Percentiles rank a stretch among this genome's conserved stretches.
Evolutionary conservation across 1,140 invertebrate species (phyloP).

Genomic region (Plectrocnemia conspersa): DNA sequence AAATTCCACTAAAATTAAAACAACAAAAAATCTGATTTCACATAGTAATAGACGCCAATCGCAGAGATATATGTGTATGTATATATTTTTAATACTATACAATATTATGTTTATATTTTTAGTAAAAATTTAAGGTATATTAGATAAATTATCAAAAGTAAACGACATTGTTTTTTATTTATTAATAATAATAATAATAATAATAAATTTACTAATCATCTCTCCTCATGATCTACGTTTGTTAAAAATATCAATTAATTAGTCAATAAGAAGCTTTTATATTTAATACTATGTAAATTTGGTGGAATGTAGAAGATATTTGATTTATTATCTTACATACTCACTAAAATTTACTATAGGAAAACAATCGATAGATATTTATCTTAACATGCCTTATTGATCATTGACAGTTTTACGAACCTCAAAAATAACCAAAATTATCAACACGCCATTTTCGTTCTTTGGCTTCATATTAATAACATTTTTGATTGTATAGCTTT

Average conservation of each 20-base stretch:
- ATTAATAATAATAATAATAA: too few species aligned
- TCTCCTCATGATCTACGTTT: slow-evolving; percentile 16
- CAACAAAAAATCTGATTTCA: neutral
- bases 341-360: too few species aligned
- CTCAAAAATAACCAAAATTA: too few species aligned
- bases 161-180: slow-evolving; percentile 3
- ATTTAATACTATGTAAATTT: slow-evolving; percentile 20
- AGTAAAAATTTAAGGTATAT: slow-evolving; percentile 5
- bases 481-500: too few species aligned
- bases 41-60: neutral
- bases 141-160: slow-evolving; percentile 14
- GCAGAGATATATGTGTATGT: slow-evolving; percentile 11
- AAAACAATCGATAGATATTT: too few species aligned
- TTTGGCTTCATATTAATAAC: too few species aligned
- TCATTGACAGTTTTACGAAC: too few species aligned
- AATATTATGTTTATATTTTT: neutral
- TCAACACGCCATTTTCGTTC: too few species aligned
- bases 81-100: too few species aligned
- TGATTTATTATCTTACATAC: too few species aligned
- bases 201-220: slow-evolving; percentile 15
- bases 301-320: slow-evolving; percentile 22
- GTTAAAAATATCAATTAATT: slow-evolving; percentile 26
- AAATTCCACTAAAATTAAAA: neutral
- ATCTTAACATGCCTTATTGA: too few species aligned
- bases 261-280: slow-evolving; percentile 27